These are phyloP conservation scores for Mythimna vitellina DNA, from an alignment of 2,888 invertebrate genomes.

Conservation along the genomic window DNA sequence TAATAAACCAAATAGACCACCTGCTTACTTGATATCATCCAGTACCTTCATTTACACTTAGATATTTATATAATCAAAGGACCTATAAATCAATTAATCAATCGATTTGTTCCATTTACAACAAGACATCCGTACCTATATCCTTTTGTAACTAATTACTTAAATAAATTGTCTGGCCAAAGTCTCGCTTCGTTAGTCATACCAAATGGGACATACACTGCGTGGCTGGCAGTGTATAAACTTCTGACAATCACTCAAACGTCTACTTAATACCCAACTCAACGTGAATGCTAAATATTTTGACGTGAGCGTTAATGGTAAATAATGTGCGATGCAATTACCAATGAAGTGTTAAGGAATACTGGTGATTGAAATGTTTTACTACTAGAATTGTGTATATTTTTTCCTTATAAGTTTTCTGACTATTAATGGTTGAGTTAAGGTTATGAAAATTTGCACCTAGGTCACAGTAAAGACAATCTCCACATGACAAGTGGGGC, in stretches of 20 bases:
- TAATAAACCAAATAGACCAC: neutral
- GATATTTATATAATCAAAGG: conserved; percentile 1
- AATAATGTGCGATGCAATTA: neutral
- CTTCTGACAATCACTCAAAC: conserved; percentile 22
- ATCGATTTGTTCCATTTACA: neutral
- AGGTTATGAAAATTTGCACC: neutral
- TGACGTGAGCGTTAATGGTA: neutral
- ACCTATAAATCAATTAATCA: conserved; percentile 30
- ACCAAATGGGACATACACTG: conserved; percentile 61
- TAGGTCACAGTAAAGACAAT: too few species aligned
- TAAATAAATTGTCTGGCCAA: conserved; percentile 65
- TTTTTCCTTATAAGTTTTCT: conserved; percentile 8
- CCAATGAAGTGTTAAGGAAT: neutral
- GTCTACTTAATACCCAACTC: conserved; percentile 1
- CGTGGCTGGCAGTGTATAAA: conserved; percentile 41
- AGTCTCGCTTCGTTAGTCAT: conserved; percentile 69
- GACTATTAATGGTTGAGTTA: too few species aligned
- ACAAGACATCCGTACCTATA: neutral
- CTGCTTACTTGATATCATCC: neutral
- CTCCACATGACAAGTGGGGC: too few species aligned
- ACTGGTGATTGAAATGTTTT: neutral
- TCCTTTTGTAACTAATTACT: conserved; percentile 61
- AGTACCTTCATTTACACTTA: neutral
- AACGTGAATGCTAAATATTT: neutral
- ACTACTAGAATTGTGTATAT: neutral